Evolutionary conservation across 2,113 vertebrate genomes (phyloP), one percentile per base, ranked within the genome.

Genomic region (Reinhardtius hippoglossoides): DNA sequence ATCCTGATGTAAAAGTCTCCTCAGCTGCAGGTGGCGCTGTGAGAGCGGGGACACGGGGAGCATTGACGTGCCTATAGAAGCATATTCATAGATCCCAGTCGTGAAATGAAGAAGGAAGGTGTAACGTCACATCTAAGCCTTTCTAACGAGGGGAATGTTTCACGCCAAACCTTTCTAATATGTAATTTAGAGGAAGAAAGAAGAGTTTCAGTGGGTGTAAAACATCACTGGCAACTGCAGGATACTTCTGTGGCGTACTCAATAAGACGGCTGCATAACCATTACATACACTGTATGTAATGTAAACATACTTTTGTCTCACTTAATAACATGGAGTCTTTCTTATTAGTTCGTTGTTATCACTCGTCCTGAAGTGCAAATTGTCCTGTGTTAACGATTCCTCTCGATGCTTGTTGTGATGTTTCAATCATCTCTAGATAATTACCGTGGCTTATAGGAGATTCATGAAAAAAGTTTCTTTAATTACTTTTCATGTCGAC

Each of bases 361-460:
- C 62, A n/a, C 56, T 74, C 54, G 62, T 57, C 1, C 46, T 50
- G 16, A 60, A 31, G 7, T 54, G 37, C 58, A 80, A 74, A 80
- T 31, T 59, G 24, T 40, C 9, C 27, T 23, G 31, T 9, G 24
- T 8, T 79, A 76, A 74, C 81, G 58, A 69, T 78, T 82, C 71
- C 59, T 75, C 72, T 56, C 57, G 58, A 83, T 74, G 58, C 60
- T 46, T 55, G 54, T 57, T 75, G 57, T 74, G 56, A 78, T 77
- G 62, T 67, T 83, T 85, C 82, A 73, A 88, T 82, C 40, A 76
- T 58, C 5, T 72, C 54, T 80, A n/a, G 64, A 31, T 48, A 46
- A 66, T 78, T 52, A 26, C 35, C 20, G 14, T 20, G n/a, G 12
- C 21, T 56, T 20, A 66, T 68, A 60, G 8, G 65, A 24, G 18